Percentiles rank a stretch among this genome's conserved stretches.
Conservation (phyloP, 2,113 vertebrate genomes). For the Podarcis raffonei region DNA sequence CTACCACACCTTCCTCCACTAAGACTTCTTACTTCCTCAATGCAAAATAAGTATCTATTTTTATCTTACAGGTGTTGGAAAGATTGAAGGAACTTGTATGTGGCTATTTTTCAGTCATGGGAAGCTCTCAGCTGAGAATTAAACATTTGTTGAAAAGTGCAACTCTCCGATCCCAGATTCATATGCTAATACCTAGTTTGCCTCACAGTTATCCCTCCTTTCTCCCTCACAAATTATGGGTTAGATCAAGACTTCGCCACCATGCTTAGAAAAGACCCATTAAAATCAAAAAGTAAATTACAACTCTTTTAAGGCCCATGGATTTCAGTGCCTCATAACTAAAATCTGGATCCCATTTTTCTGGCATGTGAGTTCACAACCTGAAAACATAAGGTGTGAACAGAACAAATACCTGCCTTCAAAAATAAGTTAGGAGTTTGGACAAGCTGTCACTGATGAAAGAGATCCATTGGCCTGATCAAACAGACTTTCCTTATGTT, state of each 20-base stretch:
- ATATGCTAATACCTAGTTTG: background rate
- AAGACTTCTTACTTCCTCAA: constrained; percentile 10
- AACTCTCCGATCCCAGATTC: background rate
- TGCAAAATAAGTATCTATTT: background rate
- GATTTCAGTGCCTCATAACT: too few relatives aligned
- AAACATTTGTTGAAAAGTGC: background rate
- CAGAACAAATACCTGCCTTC: background rate
- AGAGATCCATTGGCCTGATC: background rate
- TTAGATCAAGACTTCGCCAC: too few relatives aligned
- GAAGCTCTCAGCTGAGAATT: background rate
- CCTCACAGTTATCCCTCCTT: background rate
- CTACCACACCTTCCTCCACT: background rate
- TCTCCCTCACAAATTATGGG: background rate
- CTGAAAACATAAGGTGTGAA: background rate
- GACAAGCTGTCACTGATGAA: background rate
- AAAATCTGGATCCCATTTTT: too few relatives aligned
- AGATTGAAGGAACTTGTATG: background rate
- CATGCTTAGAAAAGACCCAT: too few relatives aligned
- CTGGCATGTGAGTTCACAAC: too few relatives aligned
- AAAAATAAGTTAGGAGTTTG: background rate
- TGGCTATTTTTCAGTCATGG: background rate
- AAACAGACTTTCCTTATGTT: too few relatives aligned
- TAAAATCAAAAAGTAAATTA: too few relatives aligned
- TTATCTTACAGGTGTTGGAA: constrained; percentile 16
- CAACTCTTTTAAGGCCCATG: too few relatives aligned